Base-by-base conservation (phyloP, 2,113 vertebrate genomes). In the Microtus oregoni region DNA sequence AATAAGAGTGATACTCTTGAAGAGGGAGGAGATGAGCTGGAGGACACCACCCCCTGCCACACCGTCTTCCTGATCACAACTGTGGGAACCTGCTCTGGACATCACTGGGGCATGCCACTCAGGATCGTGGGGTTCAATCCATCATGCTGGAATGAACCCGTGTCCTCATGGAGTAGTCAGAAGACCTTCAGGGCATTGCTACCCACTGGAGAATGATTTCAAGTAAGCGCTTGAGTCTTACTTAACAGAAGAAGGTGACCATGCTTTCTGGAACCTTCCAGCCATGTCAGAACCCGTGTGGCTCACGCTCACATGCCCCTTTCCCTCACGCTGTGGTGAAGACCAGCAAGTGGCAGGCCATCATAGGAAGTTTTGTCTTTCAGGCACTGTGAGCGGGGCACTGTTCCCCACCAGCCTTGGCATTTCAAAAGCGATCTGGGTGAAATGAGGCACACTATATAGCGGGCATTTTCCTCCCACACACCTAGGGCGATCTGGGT, bases 381-480 rank as follows among this genome's bases (percentile, higher is more conserved):
- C 35, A 15, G 38, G 55, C 70, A 61, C 35, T 5, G 0, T 0
- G 5, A 73, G 52, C 58, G 4, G 61, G 58, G 7, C 30, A 70
- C 22, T 4, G 17, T 63, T 20, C 5, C 5, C 55, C 6, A 19
- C 55, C n/a, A n/a, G 14, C 17, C 58, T 63, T 7, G 52, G 28
- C 35, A 67, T 86, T 83, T 96, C 85, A 7, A 77, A 81, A 82
- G n/a, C 38, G 4, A 61, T 35, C 44, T 6, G 1, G n/a, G 58
- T 70, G 82, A 95, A 90, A 65, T 44, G 86, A 89, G 95, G 97
- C 89, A 85, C 78, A 92, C 38, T 1, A 1, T 47, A 22, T 11
- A 86, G 52, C 79, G 55, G 44, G 4, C 75, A 20, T 79, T 73
- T 63, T 83, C 96, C 79, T 95, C 93, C 93, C 87, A 90, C 87